Evolutionary conservation across 2,797 vertebrate species (phyloP).

Genomic region (Cirrhinus mrigala): DNA sequence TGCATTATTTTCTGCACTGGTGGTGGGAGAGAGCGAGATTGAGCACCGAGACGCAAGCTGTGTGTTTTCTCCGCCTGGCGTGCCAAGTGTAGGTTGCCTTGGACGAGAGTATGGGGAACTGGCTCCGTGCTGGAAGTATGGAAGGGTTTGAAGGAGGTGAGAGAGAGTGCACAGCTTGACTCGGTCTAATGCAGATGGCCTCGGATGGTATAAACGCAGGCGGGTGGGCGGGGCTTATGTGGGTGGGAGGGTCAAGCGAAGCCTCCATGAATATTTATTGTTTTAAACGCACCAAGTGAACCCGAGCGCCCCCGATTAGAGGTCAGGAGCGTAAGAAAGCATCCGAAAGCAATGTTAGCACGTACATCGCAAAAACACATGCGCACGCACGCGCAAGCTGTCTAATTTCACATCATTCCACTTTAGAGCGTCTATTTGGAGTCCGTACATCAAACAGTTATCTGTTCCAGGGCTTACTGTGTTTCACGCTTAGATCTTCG

Average conservation of each 20-base stretch:
- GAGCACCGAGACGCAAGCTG: slow-evolving; percentile 56
- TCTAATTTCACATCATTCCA: slow-evolving; percentile 15
- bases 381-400: neutral
- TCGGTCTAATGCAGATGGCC: slow-evolving; percentile 80
- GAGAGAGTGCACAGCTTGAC: slow-evolving; percentile 74
- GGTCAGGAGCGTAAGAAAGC: slow-evolving; percentile 63
- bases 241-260: slow-evolving; percentile 27
- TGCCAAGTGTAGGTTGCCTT: slow-evolving; percentile 81
- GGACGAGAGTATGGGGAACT: slow-evolving; percentile 70
- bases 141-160: slow-evolving; percentile 69
- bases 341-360: neutral
- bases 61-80: slow-evolving; percentile 67
- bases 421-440: slow-evolving; percentile 39
- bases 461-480: slow-evolving; percentile 47
- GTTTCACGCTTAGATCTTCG: slow-evolving; percentile 47
- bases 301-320: slow-evolving; percentile 69
- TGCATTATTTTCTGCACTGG: slow-evolving; percentile 61
- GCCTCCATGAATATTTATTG: slow-evolving; percentile 80
- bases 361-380: neutral
- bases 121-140: slow-evolving; percentile 69
- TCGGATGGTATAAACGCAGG: slow-evolving; percentile 67
- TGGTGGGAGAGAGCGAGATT: slow-evolving; percentile 55
- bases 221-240: slow-evolving; percentile 67
- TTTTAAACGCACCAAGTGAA: slow-evolving; percentile 74
- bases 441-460: slow-evolving; percentile 52